Percentiles rank a stretch among this genome's conserved stretches.
Evolutionary conservation across 1,140 invertebrate genomes (phyloP).

Genomic region (Lineus longissimus): DNA sequence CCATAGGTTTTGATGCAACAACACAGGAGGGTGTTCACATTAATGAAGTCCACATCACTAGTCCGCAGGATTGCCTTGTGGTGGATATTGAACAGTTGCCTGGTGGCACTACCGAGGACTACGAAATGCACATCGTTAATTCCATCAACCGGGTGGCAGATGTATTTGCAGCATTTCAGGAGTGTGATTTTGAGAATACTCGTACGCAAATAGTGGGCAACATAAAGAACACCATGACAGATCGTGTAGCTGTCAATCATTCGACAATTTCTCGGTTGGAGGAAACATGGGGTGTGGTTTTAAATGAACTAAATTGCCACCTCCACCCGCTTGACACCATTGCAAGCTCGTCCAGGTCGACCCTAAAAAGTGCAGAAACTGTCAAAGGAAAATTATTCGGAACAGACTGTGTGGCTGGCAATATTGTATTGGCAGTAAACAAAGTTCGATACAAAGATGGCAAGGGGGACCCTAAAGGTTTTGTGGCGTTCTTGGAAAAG

Average conservation of each 20-base stretch:
- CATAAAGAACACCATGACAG: conserved; percentile 15
- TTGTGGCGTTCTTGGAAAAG: conserved; percentile 10
- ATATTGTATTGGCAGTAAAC: conserved; percentile 16
- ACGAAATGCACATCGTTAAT: background rate
- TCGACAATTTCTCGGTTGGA: conserved; percentile 3
- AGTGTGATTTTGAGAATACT: background rate
- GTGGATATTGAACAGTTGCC: background rate
- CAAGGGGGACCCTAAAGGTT: conserved; percentile 17
- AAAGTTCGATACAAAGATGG: conserved; percentile 20
- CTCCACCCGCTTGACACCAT: conserved; percentile 14
- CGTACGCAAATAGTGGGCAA: conserved; percentile 9
- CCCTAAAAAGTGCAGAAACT: conserved; percentile 3
- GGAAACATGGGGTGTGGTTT: background rate
- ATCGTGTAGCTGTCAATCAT: conserved; percentile 10
- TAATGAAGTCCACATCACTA: background rate
- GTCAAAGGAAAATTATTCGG: conserved; percentile 6
- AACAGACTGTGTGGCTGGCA: conserved; percentile 10
- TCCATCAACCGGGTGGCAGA: background rate
- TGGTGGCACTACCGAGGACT: conserved; percentile 5
- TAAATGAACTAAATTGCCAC: conserved; percentile 11
- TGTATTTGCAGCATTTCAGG: background rate
- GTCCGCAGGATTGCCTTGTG: background rate
- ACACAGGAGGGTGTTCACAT: no score
- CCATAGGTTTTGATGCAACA: no score
- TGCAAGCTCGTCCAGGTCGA: background rate